Conservation (phyloP, 2,113 vertebrate genomes). For the Apteryx mantelli region DNA sequence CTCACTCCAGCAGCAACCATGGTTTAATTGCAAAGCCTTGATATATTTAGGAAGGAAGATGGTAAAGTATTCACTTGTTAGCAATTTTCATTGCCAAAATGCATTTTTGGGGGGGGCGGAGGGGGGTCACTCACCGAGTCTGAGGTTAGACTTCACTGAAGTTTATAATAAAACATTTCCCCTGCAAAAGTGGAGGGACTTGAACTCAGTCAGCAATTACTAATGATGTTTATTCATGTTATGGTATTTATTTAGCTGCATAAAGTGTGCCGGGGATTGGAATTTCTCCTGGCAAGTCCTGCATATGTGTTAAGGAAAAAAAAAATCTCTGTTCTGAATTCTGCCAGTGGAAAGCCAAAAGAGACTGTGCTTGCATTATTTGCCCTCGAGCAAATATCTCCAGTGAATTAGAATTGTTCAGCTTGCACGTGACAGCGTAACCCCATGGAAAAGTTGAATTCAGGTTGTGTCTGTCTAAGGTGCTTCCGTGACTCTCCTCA, state of each 20-base stretch:
- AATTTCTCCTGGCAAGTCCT: conserved; percentile 35
- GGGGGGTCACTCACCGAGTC: background rate
- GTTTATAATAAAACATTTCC: conserved; percentile 20
- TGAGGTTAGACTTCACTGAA: background rate
- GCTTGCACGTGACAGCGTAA: background rate
- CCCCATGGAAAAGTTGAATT: background rate
- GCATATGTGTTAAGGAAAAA: conserved; percentile 5
- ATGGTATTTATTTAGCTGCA: conserved; percentile 36
- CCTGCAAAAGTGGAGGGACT: background rate
- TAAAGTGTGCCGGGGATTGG: background rate
- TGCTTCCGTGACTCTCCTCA: background rate
- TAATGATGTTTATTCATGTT: conserved; percentile 13
- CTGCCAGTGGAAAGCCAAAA: background rate
- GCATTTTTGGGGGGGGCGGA: background rate
- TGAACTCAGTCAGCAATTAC: background rate
- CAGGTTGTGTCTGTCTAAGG: background rate
- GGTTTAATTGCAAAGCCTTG: background rate
- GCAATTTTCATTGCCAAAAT: background rate
- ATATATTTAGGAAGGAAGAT: background rate
- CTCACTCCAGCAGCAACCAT: background rate
- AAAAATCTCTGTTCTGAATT: background rate
- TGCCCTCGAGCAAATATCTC: background rate
- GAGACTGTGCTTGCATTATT: background rate
- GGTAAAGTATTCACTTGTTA: background rate
- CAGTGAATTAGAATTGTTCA: background rate